A percentile compares a stretch with the other conserved stretches of the same genome.
Conservation (phyloP, 2,797 vertebrate species). For the Poeciliopsis gracilis region DNA sequence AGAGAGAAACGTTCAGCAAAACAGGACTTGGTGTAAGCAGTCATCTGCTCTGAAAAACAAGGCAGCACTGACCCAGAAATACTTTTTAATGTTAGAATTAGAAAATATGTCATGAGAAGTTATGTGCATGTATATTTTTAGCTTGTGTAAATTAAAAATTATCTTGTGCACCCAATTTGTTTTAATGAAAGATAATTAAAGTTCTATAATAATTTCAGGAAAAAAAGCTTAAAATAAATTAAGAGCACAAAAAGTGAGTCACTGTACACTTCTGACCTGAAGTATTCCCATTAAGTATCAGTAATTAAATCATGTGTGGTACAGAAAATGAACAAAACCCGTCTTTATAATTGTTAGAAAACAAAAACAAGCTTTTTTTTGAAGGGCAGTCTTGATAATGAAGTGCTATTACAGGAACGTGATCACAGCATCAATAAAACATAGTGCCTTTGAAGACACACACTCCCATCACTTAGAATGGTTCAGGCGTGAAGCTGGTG, state of each 20-base stretch:
- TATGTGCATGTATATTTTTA: neutral
- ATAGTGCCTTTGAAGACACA: constrained; percentile 36
- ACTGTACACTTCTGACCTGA: neutral
- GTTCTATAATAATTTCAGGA: neutral
- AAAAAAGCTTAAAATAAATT: neutral
- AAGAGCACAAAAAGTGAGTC: neutral
- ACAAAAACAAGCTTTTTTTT: constrained; percentile 13
- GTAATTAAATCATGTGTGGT: constrained; percentile 1
- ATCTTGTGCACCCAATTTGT: neutral
- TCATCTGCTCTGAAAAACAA: neutral
- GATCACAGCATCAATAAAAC: constrained; percentile 34
- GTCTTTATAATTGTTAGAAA: constrained; percentile 13
- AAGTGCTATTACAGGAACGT: constrained; percentile 39
- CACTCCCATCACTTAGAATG: constrained; percentile 26
- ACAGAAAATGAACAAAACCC: neutral
- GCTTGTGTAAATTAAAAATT: neutral
- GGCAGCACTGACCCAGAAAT: neutral
- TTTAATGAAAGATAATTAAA: neutral
- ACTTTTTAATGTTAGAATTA: neutral
- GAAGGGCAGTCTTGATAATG: constrained; percentile 32
- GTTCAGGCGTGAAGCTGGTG: constrained; percentile 30
- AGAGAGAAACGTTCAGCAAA: neutral
- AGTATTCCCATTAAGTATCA: neutral
- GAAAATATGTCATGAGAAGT: neutral
- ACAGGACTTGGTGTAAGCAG: neutral